Evolutionary conservation across 2,113 vertebrate species (phyloP).

Genomic region (Meles meles): DNA sequence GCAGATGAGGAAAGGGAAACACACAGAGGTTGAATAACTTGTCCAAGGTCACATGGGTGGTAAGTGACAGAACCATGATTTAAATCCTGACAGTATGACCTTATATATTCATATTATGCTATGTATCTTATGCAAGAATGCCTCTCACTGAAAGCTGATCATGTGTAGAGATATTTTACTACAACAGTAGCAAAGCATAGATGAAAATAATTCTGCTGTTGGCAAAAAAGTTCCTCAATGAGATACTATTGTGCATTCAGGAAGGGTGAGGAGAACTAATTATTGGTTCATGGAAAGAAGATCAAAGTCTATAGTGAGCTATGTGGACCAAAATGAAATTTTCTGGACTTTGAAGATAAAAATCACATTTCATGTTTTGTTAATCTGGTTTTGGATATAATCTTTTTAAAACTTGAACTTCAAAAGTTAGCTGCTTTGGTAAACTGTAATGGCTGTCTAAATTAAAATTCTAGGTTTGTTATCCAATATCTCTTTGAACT

Average conservation of each 20-base stretch:
- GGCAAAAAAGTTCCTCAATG: not conserved
- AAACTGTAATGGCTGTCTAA: not conserved
- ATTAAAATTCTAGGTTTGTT: constrained; percentile 16
- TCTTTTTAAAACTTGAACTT: constrained; percentile 19
- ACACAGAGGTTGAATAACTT: not conserved
- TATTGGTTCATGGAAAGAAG: not conserved
- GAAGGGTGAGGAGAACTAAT: not conserved
- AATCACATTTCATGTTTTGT: not conserved
- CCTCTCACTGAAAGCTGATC: not conserved
- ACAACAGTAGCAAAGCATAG: not conserved
- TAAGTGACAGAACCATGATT: not conserved
- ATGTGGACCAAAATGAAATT: not conserved
- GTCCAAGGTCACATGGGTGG: not conserved
- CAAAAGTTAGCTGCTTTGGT: not conserved
- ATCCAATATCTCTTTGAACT: constrained; percentile 1
- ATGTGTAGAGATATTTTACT: not conserved
- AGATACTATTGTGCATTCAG: not conserved
- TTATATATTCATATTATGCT: not conserved
- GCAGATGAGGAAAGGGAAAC: not conserved
- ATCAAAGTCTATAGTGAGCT: not conserved
- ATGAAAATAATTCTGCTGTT: not conserved
- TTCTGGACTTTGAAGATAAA: not conserved
- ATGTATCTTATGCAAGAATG: not conserved
- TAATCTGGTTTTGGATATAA: not conserved
- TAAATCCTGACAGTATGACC: not conserved